Conservation (phyloP, 2,888 invertebrate genomes). For the Flabesymbios commensalis region DNA sequence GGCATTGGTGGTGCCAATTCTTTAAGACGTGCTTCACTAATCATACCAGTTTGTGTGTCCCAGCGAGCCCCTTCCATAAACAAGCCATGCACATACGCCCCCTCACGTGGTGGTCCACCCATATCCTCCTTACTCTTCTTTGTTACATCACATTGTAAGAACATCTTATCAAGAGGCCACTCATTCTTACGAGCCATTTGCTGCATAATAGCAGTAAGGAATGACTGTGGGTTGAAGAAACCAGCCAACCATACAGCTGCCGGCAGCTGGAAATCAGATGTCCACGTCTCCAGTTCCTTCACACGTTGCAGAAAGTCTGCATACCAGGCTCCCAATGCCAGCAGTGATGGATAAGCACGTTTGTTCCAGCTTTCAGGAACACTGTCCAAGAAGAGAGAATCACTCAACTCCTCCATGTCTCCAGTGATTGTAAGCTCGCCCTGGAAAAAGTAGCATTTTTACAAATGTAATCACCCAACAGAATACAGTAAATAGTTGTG, state of each 20-base stretch:
- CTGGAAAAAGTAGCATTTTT: constrained; percentile 60
- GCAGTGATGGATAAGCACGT: constrained; percentile 88
- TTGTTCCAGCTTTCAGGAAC: constrained; percentile 86
- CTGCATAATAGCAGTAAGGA: constrained; percentile 97
- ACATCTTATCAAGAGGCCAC: constrained; percentile 94
- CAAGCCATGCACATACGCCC: constrained; percentile 90
- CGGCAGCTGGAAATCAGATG: constrained; percentile 85
- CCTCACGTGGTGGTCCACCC: constrained; percentile 77
- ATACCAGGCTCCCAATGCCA: constrained; percentile 89
- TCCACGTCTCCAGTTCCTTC: constrained; percentile 82
- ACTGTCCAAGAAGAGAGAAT: constrained; percentile 82
- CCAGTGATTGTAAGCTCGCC: constrained; percentile 95
- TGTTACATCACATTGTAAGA: constrained; percentile 93
- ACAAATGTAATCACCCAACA: no score
- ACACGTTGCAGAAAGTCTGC: constrained; percentile 84
- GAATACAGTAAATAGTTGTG: no score
- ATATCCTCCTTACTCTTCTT: constrained; percentile 96
- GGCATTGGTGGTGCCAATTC: constrained; percentile 93
- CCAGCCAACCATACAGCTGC: constrained; percentile 93
- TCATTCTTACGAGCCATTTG: constrained; percentile 92
- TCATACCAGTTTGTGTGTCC: constrained; percentile 88
- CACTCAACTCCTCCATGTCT: constrained; percentile 94
- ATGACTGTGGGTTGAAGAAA: constrained; percentile 97
- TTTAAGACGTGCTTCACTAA: constrained; percentile 88
- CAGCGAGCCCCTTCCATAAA: constrained; percentile 93